Evolutionary conservation across 2,797 vertebrate genomes (phyloP), one percentile per base, ranked within the genome.

Genomic region (Arremon brunneinucha): DNA sequence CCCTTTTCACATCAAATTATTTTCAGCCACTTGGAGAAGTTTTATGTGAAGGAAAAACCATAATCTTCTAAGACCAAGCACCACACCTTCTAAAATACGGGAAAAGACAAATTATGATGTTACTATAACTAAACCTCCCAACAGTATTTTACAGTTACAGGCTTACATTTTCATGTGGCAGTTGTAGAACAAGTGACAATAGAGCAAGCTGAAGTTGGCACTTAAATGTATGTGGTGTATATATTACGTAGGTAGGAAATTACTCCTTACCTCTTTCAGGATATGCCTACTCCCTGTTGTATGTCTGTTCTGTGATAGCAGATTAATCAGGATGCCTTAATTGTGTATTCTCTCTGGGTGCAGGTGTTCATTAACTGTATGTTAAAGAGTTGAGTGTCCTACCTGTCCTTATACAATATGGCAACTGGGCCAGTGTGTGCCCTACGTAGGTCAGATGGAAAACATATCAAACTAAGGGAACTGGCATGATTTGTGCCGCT

Each of bases 351-450:
- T 89, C 68, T 62, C 46, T 89, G 75, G 71, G 71, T 96, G 80
- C 59, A 0, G 65, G 70, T 70, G 49, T 86, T 93, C 95, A 82
- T 32, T 89, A 87, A 81, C 93, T 91, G 71, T 96, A 79, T 93
- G 76, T 85, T 96, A 96, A 95, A 93, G 91, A 96, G 93, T 65
- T 87, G 85, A 90, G 74, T 82, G 92, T 95, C 94, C 95, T 96
- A 95, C 95, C 90, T 93, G 89, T 87, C 96, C 90, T 97, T 94
- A 92, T 22, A 32, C 75, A 93, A 43, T 49, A 93, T 30, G 46
- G 75, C 85, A 92, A 79, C 41, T 28, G 46, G 92, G 65, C 78
- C 90, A 91, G 44, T 57, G 85, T 83, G 39, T 90, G 79, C 56
- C 85, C 88, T 89, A 41, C 52, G 18, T 5, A 90, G 85, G 95